Conservation (phyloP, 2,797 vertebrate species). For the Odontamblyopus rebecca region DNA sequence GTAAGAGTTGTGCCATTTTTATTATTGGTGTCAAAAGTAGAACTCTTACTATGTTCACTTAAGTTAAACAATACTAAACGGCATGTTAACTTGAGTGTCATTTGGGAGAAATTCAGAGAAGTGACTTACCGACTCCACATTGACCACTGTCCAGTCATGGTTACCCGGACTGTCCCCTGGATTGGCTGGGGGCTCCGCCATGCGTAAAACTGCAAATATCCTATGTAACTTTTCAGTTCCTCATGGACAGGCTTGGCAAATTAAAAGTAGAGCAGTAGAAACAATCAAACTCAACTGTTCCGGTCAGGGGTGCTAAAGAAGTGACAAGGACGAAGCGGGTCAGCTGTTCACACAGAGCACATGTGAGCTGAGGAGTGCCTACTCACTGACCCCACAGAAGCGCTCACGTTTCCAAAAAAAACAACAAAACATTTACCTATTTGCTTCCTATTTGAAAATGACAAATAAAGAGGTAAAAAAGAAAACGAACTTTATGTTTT, state of each 20-base stretch:
- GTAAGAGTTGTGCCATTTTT: not conserved
- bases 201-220: not conserved
- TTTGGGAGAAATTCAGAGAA: not conserved
- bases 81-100: too few species aligned
- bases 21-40: not conserved
- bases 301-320: slow-evolving; percentile 16
- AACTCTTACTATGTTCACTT: not conserved
- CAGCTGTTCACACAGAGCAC: slow-evolving; percentile 44
- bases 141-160: slow-evolving; percentile 71
- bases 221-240: slow-evolving; percentile 3
- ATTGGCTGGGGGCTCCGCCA: slow-evolving; percentile 57
- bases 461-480: not conserved
- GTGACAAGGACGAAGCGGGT: slow-evolving; percentile 43
- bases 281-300: not conserved
- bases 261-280: slow-evolving; percentile 12
- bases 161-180: slow-evolving; percentile 50
- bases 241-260: slow-evolving; percentile 4
- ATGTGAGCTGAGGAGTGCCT: slow-evolving; percentile 49
- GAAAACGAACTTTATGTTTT: slow-evolving; percentile 5
- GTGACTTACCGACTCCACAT: slow-evolving; percentile 77
- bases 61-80: not conserved
- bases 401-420: slow-evolving; percentile 24
- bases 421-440: slow-evolving; percentile 1
- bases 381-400: slow-evolving; percentile 49
- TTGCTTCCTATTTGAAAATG: not conserved